Percentiles rank a stretch among this genome's conserved stretches.
Conservation (phyloP, 2,113 vertebrate genomes). For the Megaptera novaeangliae region DNA sequence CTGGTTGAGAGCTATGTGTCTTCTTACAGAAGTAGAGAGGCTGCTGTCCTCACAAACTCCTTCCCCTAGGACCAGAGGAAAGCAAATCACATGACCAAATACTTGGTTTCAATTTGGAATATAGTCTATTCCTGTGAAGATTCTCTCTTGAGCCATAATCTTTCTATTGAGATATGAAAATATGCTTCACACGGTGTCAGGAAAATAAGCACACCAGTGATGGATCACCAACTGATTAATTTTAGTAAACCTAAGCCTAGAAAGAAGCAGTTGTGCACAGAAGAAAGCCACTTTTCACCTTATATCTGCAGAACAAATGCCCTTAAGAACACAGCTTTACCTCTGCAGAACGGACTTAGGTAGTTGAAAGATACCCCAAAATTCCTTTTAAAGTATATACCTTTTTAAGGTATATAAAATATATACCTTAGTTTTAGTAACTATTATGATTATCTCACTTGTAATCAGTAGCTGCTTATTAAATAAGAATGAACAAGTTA, state of each 20-base stretch:
- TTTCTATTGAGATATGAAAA: background rate
- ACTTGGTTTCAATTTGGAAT: background rate
- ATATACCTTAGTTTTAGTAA: background rate
- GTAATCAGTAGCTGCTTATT: background rate
- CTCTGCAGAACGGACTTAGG: accelerated
- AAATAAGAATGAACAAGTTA: background rate
- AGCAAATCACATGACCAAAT: background rate
- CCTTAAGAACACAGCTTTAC: background rate
- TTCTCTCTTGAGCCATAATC: too few species aligned
- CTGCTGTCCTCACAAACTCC: background rate
- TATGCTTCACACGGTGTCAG: accelerated
- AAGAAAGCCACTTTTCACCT: background rate
- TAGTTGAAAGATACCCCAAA: accelerated
- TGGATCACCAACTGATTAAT: background rate
- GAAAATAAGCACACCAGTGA: background rate
- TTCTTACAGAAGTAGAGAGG: background rate
- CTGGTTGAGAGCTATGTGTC: background rate
- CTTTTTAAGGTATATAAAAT: too few species aligned
- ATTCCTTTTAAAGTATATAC: background rate
- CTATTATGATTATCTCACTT: background rate
- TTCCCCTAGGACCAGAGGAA: accelerated
- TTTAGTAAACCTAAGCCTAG: background rate
- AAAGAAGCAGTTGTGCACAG: background rate
- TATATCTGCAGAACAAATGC: background rate
- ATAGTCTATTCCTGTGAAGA: background rate